These are phyloP conservation scores for Anas bahamensis DNA, from an alignment of 2,797 vertebrate genomes.

Conservation along the genomic window DNA sequence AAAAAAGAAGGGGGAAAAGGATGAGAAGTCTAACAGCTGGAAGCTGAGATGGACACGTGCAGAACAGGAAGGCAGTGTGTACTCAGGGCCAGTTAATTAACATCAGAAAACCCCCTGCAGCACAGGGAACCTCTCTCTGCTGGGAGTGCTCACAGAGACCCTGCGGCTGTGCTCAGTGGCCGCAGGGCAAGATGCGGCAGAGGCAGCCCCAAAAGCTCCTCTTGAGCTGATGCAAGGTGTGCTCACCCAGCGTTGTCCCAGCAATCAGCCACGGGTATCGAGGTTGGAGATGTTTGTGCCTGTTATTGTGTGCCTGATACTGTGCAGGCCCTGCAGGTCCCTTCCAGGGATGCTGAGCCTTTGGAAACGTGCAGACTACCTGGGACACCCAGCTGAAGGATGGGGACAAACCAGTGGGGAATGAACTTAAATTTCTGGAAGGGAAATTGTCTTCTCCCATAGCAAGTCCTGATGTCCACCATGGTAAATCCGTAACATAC, in stretches of 20 bases:
- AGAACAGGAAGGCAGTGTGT: not conserved
- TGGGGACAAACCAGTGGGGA: not conserved
- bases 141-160: not conserved
- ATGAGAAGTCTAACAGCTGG: not conserved
- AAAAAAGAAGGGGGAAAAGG: not conserved
- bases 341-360: not conserved
- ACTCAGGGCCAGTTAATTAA: not conserved
- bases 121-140: fast-evolving
- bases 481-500: not conserved
- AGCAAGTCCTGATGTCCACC: not conserved
- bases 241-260: not conserved
- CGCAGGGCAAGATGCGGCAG: not conserved
- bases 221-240: not conserved
- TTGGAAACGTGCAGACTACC: not conserved
- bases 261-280: not conserved
- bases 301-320: too few species aligned
- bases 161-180: too few species aligned
- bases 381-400: not conserved
- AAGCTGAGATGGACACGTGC: not conserved
- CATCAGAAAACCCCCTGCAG: not conserved
- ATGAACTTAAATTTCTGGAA: not conserved
- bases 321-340: not conserved
- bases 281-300: not conserved
- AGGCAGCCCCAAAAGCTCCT: not conserved
- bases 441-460: not conserved